Evolutionary conservation across 2,888 invertebrate species (phyloP), one percentile per base, ranked within the genome.

Genomic region (Campaea margaritaria): DNA sequence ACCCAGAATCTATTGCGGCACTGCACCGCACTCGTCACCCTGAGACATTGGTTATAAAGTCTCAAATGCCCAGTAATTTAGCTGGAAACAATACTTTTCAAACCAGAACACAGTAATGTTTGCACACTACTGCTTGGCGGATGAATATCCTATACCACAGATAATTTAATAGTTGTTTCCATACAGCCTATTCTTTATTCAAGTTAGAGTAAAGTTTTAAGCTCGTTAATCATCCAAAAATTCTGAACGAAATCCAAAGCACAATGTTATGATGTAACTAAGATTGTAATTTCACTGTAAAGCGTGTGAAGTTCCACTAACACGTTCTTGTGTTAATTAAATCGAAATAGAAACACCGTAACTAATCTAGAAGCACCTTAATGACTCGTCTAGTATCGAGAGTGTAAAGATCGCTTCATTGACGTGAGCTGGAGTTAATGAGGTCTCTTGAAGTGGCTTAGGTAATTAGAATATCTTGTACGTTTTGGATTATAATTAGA

Each of bases 241-340:
- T 7, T 9, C 34, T 11, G 5, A 21, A 21, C 21, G 21, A 31
- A 31, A 46, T 39, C 15, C 39, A 0, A 10, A 39, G 14, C 39
- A 47, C 13, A 31, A 3, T 31, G 8, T 9, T 9, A 31, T 9
- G 1, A 9, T 10, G 31, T 31, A 31, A 10, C 31, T 10, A 31
- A 31, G 31, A 9, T 9, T 31, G 5, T 31, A 16, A 31, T 47
- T n/a, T 39, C 46, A 28, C 9, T 56, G 12, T 11, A 46, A 27
- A 48, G 47, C 64, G 68, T 65, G 63, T 34, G 44, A 54, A 58
- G 58, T 61, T 34, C 64, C 65, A 64, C 73, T 73, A 69, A 52
- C 67, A 64, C 67, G 62, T 64, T 60, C 67, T 70, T 58, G 52
- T 38, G 60, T 62, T 76, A 69, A 72, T 75, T 72, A 72, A 68